These are phyloP conservation scores for Chrysemys picta DNA, from an alignment of 2,113 vertebrate species.

Conservation along the genomic window DNA sequence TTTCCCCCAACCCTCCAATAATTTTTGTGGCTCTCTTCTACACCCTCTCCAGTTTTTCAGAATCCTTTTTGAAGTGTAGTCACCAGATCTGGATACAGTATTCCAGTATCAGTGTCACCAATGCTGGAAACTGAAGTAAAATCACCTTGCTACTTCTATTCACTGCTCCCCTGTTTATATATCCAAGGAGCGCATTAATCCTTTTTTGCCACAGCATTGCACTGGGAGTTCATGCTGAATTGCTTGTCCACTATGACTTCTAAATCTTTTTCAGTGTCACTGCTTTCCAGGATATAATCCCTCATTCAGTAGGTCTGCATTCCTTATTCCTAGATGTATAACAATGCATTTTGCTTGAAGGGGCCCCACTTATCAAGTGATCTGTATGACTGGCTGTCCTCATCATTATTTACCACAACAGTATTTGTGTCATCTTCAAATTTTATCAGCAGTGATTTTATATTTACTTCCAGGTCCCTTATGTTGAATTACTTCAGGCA, in stretches of 20 bases:
- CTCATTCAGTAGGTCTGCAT: not conserved
- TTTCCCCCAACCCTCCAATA: not conserved
- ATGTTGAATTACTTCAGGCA: not conserved
- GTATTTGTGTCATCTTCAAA: slow-evolving; percentile 13
- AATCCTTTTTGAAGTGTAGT: not conserved
- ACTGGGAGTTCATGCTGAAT: not conserved
- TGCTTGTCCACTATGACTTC: not conserved
- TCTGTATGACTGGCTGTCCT: not conserved
- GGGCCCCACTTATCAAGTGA: not conserved
- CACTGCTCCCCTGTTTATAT: too few species aligned
- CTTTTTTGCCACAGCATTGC: not conserved
- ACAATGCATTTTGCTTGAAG: not conserved
- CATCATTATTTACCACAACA: slow-evolving; percentile 32
- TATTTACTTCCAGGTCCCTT: slow-evolving; percentile 15
- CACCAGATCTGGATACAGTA: not conserved
- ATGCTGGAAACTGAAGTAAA: not conserved
- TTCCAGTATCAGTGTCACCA: not conserved
- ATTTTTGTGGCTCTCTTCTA: not conserved
- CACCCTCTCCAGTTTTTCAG: not conserved
- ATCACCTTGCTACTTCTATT: not conserved
- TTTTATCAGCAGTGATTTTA: slow-evolving; percentile 14
- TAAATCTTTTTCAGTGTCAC: not conserved
- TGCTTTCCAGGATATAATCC: not conserved
- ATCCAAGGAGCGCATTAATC: not conserved
- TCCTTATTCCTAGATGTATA: not conserved